Base-by-base conservation (phyloP, 2,113 vertebrate species). In the Hucho hucho region DNA sequence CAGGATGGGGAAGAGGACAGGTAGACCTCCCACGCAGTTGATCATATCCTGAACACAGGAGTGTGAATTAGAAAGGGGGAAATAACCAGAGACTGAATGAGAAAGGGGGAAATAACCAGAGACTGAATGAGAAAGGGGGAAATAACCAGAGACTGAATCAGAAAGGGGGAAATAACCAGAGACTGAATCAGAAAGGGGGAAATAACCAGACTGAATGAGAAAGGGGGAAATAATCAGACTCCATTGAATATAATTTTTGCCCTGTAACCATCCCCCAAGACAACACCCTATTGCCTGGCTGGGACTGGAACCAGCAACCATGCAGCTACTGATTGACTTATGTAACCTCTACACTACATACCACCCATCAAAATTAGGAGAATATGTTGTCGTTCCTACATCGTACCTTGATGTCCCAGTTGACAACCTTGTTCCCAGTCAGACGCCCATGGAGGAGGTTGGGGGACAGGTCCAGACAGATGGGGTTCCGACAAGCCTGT, bases 391-490 rank as follows among this genome's bases (percentile, higher is more conserved):
- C 3, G 1, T 26, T 29, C 18, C 18, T 37, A 32, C 1, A 18
- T 28, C 73, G 81, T 90, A 98, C 98, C 96, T 98, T 99, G 74
- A 98, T 94, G 67, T 99, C 97, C 98, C 98, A 99, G 88, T 98
- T 99, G 64, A 98, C 95, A 1, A 98, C 95, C 94, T 98, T 98
- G 87, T 97, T 98, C 81, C 98, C 98, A n/a, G 98, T 99, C 84
- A 99, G 89, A 69, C 98, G 95, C 83, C 98, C 98, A 37, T 98
- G 96, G 66, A 98, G 91, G 90, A 90, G 88, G 88, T 98, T 98
- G 66, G 94, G 81, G 66, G 98, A 99, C 79, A 98, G 91, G 77
- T 99, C 98, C 70, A 98, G 94, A 83, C 98, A 99, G 89, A 98
- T 98, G 6, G 95, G 95, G 77, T 95, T 98, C 89, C 91, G 95